Conservation (phyloP, 2,113 vertebrate species). For the Archocentrus centrarchus region DNA sequence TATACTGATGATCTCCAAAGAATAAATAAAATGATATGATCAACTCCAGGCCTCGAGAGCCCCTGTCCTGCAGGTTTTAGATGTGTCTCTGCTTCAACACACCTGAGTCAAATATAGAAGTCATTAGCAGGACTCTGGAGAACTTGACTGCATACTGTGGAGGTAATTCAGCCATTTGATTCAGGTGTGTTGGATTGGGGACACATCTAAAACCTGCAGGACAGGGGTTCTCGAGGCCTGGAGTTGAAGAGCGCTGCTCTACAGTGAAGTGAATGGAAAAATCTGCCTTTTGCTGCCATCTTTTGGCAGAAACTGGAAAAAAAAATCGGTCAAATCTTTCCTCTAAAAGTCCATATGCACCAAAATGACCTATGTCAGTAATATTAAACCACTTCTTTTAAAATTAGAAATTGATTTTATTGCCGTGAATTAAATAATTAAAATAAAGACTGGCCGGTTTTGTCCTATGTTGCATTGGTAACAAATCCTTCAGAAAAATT, state of each 20-base stretch:
- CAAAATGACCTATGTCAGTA: not conserved
- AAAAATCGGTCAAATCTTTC: not conserved
- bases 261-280: not conserved
- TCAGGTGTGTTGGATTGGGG: too few relatives aligned
- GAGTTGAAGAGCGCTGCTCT: too few relatives aligned
- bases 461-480: too few relatives aligned
- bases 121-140: too few relatives aligned
- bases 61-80: too few relatives aligned
- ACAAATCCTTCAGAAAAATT: not conserved
- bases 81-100: too few relatives aligned
- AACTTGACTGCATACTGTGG: too few relatives aligned
- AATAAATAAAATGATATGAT: not conserved
- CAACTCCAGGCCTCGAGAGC: too few relatives aligned
- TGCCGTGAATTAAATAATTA: not conserved
- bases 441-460: not conserved
- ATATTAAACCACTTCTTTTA: not conserved
- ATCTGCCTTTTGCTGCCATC: slow-evolving; percentile 53
- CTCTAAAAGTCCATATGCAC: not conserved
- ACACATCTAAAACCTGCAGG: too few relatives aligned
- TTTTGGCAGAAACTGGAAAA: slow-evolving; percentile 32
- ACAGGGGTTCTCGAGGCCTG: too few relatives aligned
- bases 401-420: not conserved
- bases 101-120: too few relatives aligned
- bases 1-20: not conserved
- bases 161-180: too few relatives aligned